phyloP scores from a whole-genome alignment of 2,113 vertebrate genomes.

The Bufo bufo region DNA sequence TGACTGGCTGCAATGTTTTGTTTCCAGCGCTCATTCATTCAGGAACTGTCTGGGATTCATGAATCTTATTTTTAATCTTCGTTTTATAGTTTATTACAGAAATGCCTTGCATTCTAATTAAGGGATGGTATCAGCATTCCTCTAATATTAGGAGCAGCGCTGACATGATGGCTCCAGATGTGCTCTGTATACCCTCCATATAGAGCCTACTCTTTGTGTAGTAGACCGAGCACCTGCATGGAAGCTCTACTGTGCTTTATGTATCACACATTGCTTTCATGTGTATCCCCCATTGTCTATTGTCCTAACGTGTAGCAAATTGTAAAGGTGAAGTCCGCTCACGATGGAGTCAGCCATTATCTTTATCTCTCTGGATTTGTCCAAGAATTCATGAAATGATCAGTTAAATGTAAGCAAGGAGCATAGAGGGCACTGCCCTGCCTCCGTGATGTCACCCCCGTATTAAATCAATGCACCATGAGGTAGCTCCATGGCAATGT shows the following conservation, averaged over 20 bases:
- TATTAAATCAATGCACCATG: no score
- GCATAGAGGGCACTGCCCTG: no score
- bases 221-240: slow-evolving; percentile 38
- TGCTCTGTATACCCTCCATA: slow-evolving; percentile 2
- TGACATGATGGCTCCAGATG: slow-evolving; percentile 39
- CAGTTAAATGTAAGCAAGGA: no score
- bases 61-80: slow-evolving; percentile 32
- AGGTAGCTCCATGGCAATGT: no score
- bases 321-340: background rate
- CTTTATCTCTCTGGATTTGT: background rate
- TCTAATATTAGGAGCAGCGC: slow-evolving; percentile 29
- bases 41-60: slow-evolving; percentile 24
- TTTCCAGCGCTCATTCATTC: slow-evolving; percentile 12
- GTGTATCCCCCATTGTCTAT: slow-evolving; percentile 18
- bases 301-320: background rate
- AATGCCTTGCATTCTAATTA: slow-evolving; percentile 47
- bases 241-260: background rate
- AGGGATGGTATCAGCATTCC: slow-evolving; percentile 25
- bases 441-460: no score
- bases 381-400: no score
- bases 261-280: background rate
- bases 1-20: slow-evolving; percentile 41
- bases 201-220: slow-evolving; percentile 15
- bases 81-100: slow-evolving; percentile 39
- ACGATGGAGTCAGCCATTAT: background rate